These are phyloP conservation scores for Poicephalus meyeri DNA, from an alignment of 2,113 vertebrate species.

Conservation along the genomic window DNA sequence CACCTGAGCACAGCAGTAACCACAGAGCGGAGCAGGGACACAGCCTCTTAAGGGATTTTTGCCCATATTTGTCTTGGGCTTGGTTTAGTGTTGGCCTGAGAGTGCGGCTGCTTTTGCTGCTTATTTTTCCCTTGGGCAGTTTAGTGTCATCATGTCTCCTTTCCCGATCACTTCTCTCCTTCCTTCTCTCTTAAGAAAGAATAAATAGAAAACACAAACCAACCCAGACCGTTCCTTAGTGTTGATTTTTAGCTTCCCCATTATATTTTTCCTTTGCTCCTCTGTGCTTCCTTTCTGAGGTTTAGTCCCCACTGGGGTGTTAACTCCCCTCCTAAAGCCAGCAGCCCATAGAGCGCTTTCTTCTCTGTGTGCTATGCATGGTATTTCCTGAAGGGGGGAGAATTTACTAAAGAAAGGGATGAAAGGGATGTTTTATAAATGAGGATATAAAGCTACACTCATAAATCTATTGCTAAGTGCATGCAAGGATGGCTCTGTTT, in stretches of 20 bases:
- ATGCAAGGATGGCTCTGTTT: not conserved
- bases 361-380: not conserved
- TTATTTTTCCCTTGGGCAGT: not conserved
- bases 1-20: constrained; percentile 28
- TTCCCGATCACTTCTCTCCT: not conserved
- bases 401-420: not conserved
- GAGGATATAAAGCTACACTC: not conserved
- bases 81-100: not conserved
- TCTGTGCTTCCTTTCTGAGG: not conserved
- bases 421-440: not conserved
- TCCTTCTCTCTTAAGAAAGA: not conserved
- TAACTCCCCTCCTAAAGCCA: not conserved
- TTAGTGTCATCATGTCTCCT: not conserved
- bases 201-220: not conserved
- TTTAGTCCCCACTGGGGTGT: not conserved
- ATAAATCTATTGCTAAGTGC: not conserved
- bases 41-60: not conserved
- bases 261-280: not conserved
- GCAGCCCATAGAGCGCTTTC: not conserved
- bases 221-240: not conserved
- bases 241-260: not conserved
- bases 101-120: not conserved
- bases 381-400: constrained; percentile 20
- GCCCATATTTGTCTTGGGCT: not conserved
- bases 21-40: not conserved